Percentiles rank a stretch among this genome's conserved stretches.
Conservation (phyloP, 2,888 invertebrate species). For the Herminia tarsipennalis region DNA sequence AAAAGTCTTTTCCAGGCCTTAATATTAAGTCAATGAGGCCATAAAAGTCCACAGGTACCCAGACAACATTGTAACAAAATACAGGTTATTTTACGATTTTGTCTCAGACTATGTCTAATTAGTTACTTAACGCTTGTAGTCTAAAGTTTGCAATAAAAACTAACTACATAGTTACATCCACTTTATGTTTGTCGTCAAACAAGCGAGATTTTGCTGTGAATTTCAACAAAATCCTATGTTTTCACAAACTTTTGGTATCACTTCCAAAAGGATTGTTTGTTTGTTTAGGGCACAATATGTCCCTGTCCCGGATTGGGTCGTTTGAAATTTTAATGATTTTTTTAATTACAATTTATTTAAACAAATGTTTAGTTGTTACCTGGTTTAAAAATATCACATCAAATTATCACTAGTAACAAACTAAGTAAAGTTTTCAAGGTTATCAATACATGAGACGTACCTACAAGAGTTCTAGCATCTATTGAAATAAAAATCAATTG, state of each 20-base stretch:
- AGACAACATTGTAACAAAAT: slow-evolving; percentile 32
- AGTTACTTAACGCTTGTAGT: slow-evolving; percentile 38
- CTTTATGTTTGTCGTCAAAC: slow-evolving; percentile 18
- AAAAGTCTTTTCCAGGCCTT: too few relatives aligned
- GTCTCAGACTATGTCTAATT: slow-evolving; percentile 36
- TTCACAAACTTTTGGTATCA: not conserved
- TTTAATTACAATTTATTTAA: too few relatives aligned
- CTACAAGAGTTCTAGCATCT: too few relatives aligned
- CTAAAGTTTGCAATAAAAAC: slow-evolving; percentile 31
- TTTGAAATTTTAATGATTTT: too few relatives aligned
- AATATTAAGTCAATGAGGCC: not conserved
- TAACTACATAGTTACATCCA: slow-evolving; percentile 14
- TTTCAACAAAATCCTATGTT: slow-evolving; percentile 2
- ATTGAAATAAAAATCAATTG: too few relatives aligned
- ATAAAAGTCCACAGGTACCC: slow-evolving; percentile 11
- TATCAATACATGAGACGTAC: too few relatives aligned
- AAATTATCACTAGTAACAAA: too few relatives aligned
- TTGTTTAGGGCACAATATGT: not conserved
- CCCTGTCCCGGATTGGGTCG: too few relatives aligned
- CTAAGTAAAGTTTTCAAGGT: too few relatives aligned
- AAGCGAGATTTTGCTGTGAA: not conserved
- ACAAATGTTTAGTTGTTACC: too few relatives aligned
- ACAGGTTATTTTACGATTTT: slow-evolving; percentile 36
- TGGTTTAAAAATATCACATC: too few relatives aligned
- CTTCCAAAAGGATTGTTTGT: not conserved